phyloP scores from a whole-genome alignment of 2,113 vertebrate genomes.

The Phoenicopterus ruber region DNA sequence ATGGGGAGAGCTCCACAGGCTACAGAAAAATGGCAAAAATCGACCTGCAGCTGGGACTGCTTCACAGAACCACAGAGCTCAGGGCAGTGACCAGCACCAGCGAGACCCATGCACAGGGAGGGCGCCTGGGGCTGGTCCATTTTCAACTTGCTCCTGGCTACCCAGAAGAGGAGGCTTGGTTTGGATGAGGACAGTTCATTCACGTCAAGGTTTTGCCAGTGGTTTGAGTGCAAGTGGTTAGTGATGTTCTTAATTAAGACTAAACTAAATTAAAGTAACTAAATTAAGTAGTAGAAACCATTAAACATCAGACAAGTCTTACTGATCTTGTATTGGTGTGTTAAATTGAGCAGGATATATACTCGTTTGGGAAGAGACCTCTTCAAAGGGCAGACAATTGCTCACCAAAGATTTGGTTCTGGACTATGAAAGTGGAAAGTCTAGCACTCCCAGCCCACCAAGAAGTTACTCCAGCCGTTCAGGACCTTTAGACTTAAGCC shows the following conservation, averaged over 20 bases:
- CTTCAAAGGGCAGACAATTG: neutral
- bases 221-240: neutral
- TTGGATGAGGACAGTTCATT: neutral
- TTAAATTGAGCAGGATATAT: too few relatives aligned
- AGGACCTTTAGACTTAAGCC: neutral
- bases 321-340: neutral
- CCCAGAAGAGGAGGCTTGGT: neutral
- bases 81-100: neutral
- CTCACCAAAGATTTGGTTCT: neutral
- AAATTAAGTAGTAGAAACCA: neutral
- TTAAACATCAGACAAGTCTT: neutral
- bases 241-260: neutral
- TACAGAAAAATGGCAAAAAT: neutral
- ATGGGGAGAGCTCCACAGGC: neutral
- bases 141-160: neutral
- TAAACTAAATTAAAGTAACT: neutral
- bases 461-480: neutral
- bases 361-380: neutral
- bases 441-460: neutral
- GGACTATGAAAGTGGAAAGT: neutral
- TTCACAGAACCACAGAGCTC: neutral
- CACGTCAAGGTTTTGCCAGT: neutral
- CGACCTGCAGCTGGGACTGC: neutral
- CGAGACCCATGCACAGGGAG: fast-evolving
- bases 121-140: fast-evolving